A percentile compares a stretch with the other conserved stretches of the same genome.
Evolutionary conservation across 2,888 invertebrate genomes (phyloP).

Genomic region (Cordilura impudica): DNA sequence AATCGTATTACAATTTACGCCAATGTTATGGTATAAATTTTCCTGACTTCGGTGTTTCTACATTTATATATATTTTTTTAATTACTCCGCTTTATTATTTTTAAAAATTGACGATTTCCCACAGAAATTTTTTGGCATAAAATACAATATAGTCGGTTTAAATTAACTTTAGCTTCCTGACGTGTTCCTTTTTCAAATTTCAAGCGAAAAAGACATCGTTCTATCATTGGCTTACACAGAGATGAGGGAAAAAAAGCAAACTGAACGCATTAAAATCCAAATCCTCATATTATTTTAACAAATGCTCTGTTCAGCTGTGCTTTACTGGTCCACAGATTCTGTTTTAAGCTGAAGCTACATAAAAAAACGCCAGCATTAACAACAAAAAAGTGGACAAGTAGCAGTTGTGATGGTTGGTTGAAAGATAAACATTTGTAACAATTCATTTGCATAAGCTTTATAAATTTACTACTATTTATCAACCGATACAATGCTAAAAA

Average conservation of each 20-base stretch:
- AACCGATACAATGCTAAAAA: slow-evolving; percentile 24
- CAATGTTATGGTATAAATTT: no score
- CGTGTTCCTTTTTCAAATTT: neutral
- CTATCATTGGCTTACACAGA: neutral
- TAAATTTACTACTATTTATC: slow-evolving; percentile 63
- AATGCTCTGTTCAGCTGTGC: slow-evolving; percentile 26
- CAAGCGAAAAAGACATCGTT: neutral
- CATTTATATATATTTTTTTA: no score
- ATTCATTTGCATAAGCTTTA: slow-evolving; percentile 63
- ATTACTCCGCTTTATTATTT: no score
- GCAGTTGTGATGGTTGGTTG: slow-evolving; percentile 54
- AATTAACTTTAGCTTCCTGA: no score
- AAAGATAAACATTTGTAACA: slow-evolving; percentile 62
- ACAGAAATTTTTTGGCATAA: no score
- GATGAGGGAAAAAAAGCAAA: neutral
- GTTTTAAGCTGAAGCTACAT: neutral
- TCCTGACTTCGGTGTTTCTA: no score
- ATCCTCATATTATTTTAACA: slow-evolving; percentile 45
- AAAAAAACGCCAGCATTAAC: neutral
- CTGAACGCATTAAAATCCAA: slow-evolving; percentile 18
- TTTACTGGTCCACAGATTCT: slow-evolving; percentile 10
- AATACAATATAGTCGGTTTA: no score
- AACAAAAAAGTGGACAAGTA: slow-evolving; percentile 26
- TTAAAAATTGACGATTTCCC: no score
- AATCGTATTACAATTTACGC: no score